These are phyloP conservation scores for Mormoops blainvillei DNA, from an alignment of 2,113 vertebrate species.

Conservation along the genomic window DNA sequence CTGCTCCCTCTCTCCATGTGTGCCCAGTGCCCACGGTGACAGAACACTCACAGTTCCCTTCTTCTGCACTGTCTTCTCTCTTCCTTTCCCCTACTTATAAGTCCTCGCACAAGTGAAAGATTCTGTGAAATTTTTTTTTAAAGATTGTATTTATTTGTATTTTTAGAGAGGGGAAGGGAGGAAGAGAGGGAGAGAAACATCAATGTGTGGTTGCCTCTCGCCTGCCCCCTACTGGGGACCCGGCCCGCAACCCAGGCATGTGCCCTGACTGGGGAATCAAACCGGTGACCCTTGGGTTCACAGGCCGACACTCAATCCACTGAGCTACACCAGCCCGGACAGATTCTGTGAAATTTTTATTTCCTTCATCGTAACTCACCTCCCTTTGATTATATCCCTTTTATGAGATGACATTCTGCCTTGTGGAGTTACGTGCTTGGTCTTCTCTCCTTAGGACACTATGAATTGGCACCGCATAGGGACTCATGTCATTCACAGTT, in stretches of 20 bases:
- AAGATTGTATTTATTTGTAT: too few species aligned
- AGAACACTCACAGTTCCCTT: too few species aligned
- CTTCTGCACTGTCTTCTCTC: neutral
- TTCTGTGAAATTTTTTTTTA: neutral
- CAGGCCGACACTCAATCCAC: too few species aligned
- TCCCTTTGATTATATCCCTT: neutral
- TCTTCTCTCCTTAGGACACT: neutral
- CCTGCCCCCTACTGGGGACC: too few species aligned
- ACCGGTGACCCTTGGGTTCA: too few species aligned
- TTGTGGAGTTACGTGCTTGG: neutral
- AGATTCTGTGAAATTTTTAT: neutral
- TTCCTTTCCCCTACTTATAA: neutral
- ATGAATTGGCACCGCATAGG: neutral
- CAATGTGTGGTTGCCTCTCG: too few species aligned
- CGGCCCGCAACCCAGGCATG: too few species aligned
- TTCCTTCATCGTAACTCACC: neutral
- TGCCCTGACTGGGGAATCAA: too few species aligned
- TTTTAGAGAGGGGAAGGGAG: too few species aligned
- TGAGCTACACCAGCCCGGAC: too few species aligned
- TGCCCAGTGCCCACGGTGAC: fast-evolving
- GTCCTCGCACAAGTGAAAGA: neutral
- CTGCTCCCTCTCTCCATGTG: fast-evolving
- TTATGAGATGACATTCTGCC: neutral
- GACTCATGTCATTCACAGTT: neutral
- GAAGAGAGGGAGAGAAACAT: too few species aligned